Evolutionary conservation across 1,140 invertebrate genomes (phyloP).

Genomic region (Hycleus phaleratus): DNA sequence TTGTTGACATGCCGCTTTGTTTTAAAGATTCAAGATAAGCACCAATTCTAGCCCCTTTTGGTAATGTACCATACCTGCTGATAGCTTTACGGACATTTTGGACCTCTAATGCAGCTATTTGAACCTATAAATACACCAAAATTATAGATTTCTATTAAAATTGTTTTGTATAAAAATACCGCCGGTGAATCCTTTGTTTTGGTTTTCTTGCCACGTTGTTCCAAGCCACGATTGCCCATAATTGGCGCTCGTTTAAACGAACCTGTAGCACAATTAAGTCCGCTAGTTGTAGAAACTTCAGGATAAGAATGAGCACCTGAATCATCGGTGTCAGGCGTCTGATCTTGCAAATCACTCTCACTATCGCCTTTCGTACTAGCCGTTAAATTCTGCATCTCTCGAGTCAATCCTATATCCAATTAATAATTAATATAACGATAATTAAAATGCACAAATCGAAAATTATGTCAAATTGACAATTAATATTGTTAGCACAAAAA

Average conservation of each 20-base stretch:
- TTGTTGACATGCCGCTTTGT: conserved; percentile 58
- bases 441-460: neutral
- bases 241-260: conserved; percentile 50
- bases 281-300: conserved; percentile 36
- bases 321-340: conserved; percentile 59
- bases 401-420: conserved; percentile 39
- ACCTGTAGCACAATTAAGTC: conserved; percentile 35
- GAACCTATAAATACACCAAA: conserved; percentile 43
- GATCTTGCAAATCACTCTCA: conserved; percentile 51
- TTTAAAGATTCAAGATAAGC: conserved; percentile 89
- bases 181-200: conserved; percentile 45
- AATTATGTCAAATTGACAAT: no score
- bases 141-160: neutral
- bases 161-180: conserved; percentile 10
- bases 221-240: conserved; percentile 46
- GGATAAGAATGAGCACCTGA: conserved; percentile 49
- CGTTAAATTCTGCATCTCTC: conserved; percentile 45
- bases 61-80: conserved; percentile 92
- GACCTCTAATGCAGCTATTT: conserved; percentile 86
- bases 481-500: neutral
- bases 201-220: conserved; percentile 49
- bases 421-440: neutral
- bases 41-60: conserved; percentile 91
- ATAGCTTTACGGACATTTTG: conserved; percentile 95
- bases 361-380: conserved; percentile 48